Conservation (phyloP, 1,140 invertebrate species). For the Venustaconcha ellipsiformis region DNA sequence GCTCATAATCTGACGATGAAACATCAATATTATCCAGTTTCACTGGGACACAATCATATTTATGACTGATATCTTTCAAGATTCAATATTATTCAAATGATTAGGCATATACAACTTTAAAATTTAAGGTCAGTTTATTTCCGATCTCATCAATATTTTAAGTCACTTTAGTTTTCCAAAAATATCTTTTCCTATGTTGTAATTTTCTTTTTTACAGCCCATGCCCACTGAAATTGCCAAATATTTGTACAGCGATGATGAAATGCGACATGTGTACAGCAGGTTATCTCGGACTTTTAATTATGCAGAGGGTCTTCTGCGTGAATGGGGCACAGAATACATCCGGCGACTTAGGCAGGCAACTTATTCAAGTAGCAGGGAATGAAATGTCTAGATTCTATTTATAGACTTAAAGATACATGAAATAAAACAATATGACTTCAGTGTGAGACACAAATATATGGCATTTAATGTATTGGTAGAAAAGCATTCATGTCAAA, state of each 20-base stretch:
- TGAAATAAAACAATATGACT: no score
- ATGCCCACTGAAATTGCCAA: slow-evolving; percentile 59
- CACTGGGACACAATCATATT: no score
- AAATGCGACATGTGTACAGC: slow-evolving; percentile 54
- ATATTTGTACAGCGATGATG: slow-evolving; percentile 61
- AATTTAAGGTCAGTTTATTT: neutral
- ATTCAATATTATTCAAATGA: neutral
- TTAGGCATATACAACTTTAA: neutral
- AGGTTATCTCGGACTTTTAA: slow-evolving; percentile 55
- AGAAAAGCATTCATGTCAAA: no score
- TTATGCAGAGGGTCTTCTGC: slow-evolving; percentile 58
- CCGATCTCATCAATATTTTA: neutral
- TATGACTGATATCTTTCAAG: no score
- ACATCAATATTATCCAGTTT: no score
- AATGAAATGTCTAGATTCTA: no score
- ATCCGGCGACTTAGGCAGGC: slow-evolving; percentile 43
- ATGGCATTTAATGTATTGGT: no score
- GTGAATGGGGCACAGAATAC: slow-evolving; percentile 63
- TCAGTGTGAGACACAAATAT: no score
- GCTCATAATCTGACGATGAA: no score
- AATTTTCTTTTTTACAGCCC: slow-evolving; percentile 33
- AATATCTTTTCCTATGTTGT: neutral
- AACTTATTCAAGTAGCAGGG: no score
- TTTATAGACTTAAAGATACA: no score
- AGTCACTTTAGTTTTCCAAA: neutral